A percentile compares a stretch with the other conserved stretches of the same genome.
Conservation (phyloP, 2,888 invertebrate genomes). For the Bombylius discolor region DNA sequence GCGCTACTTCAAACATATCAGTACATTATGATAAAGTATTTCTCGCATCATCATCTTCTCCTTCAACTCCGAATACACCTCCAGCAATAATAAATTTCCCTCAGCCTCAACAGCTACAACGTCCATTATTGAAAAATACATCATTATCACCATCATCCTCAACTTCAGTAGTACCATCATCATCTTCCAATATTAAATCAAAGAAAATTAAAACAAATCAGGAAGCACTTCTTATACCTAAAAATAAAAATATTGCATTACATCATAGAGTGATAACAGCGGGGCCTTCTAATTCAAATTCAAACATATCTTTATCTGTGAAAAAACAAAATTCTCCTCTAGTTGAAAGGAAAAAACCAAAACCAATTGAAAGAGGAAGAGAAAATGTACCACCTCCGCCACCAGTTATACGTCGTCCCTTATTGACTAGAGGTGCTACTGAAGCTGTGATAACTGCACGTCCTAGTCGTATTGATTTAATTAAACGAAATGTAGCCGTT, state of each 20-base stretch:
- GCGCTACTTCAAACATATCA: too few species aligned
- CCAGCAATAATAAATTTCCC: too few species aligned
- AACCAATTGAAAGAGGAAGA: neutral
- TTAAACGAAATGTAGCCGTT: slow-evolving; percentile 10
- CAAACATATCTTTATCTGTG: neutral
- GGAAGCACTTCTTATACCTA: too few species aligned
- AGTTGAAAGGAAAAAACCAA: neutral
- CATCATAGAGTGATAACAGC: neutral
- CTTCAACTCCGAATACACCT: slow-evolving; percentile 7
- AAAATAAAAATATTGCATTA: too few species aligned
- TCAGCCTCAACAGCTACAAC: neutral
- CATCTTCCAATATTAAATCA: too few species aligned
- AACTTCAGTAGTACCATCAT: too few species aligned
- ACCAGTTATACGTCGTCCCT: slow-evolving; percentile 18
- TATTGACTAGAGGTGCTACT: slow-evolving; percentile 31
- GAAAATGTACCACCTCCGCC: slow-evolving; percentile 11
- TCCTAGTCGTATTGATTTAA: slow-evolving; percentile 32
- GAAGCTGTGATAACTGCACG: slow-evolving; percentile 33
- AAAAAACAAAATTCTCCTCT: neutral
- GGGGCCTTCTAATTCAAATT: neutral
- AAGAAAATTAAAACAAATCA: too few species aligned
- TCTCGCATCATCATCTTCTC: slow-evolving; percentile 24
- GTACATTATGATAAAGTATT: slow-evolving; percentile 33
- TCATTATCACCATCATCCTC: slow-evolving; percentile 1
- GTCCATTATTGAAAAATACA: neutral